A percentile compares a stretch with the other conserved stretches of the same genome.
Conservation (phyloP, 2,113 vertebrate species). For the Silurus glanis region DNA sequence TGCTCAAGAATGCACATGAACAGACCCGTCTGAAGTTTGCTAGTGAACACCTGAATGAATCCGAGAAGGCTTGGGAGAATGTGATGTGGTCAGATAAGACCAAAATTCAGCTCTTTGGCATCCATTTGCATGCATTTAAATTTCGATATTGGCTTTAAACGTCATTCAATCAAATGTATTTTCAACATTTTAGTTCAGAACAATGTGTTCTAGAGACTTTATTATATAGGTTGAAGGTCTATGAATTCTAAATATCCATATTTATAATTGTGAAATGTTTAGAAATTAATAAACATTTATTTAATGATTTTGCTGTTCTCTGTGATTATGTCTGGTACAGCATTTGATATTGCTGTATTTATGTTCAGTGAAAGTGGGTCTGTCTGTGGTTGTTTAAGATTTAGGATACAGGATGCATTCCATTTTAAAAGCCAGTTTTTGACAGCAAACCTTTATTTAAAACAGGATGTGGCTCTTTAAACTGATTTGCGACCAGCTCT, state of each 20-base stretch:
- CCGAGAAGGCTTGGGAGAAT: too few species aligned
- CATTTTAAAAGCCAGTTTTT: not conserved
- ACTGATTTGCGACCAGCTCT: conserved; percentile 17
- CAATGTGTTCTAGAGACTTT: too few species aligned
- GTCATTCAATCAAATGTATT: too few species aligned
- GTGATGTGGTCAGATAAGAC: too few species aligned
- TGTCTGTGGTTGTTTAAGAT: not conserved
- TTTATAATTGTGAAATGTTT: conserved; percentile 27
- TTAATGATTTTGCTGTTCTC: not conserved
- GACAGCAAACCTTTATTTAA: not conserved
- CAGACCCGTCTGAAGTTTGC: too few species aligned
- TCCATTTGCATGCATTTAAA: too few species aligned
- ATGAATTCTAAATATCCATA: not conserved
- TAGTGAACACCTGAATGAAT: too few species aligned
- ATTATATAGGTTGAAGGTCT: too few species aligned
- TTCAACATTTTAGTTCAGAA: not conserved
- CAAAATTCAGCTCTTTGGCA: too few species aligned
- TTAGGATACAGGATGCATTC: not conserved
- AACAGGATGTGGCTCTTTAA: not conserved
- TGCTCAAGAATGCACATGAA: too few species aligned
- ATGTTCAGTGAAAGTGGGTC: not conserved
- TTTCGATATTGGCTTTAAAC: too few species aligned
- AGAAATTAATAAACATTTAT: conserved; percentile 12
- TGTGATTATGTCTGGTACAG: not conserved
- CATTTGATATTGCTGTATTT: not conserved